phyloP scores from a whole-genome alignment of 2,888 invertebrate species.

The Synanthedon vespiformis region DNA sequence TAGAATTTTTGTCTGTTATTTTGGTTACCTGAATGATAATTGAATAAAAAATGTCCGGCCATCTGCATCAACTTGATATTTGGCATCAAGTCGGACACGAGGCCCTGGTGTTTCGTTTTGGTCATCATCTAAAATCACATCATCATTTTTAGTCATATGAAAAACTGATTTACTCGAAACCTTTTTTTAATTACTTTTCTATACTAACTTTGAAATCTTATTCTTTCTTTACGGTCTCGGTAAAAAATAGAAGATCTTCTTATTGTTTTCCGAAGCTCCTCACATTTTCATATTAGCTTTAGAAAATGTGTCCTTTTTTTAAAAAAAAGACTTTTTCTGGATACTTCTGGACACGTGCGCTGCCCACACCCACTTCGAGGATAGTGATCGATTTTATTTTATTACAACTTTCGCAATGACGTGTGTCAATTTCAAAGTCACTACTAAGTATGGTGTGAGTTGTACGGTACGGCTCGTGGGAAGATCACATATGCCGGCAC shows the following conservation, averaged over 20 bases:
- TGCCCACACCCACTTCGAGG: conserved; percentile 13
- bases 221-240: background rate
- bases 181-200: background rate
- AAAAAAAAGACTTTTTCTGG: background rate
- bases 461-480: conserved; percentile 18
- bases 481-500: conserved; percentile 29
- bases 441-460: conserved; percentile 22
- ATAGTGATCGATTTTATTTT: conserved; percentile 43
- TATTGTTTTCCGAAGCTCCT: background rate
- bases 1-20: conserved; percentile 9
- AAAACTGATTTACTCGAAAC: background rate
- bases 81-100: conserved; percentile 87
- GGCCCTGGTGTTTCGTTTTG: conserved; percentile 69
- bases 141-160: background rate
- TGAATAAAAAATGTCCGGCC: conserved; percentile 83
- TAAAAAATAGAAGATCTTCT: background rate
- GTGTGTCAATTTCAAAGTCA: conserved; percentile 44
- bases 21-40: conserved; percentile 79
- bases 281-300: conserved; percentile 1
- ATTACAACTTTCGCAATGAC: conserved; percentile 33
- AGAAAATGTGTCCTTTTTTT: background rate
- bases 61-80: conserved; percentile 83
- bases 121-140: conserved; percentile 52
- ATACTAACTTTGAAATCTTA: background rate
- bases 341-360: conserved; percentile 19